Conservation (phyloP, 2,113 vertebrate genomes). For the Geococcyx californianus region DNA sequence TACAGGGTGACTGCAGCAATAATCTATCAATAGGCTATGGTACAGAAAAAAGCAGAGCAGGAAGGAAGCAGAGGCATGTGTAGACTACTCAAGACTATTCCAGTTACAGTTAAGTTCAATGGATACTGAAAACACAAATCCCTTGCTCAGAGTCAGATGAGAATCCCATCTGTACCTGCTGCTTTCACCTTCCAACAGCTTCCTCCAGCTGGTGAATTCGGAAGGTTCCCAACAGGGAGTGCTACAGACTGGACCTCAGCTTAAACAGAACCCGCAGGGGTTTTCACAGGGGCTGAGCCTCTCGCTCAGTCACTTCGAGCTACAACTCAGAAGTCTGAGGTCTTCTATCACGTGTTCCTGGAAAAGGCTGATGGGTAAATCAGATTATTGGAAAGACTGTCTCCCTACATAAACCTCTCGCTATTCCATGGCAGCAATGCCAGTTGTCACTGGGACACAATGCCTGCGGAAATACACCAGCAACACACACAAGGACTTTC, state of each 20-base stretch:
- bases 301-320: background rate
- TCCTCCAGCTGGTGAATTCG: background rate
- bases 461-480: background rate
- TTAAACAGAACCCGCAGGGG: background rate
- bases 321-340: background rate
- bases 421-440: background rate
- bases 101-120: background rate
- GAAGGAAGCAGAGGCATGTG: background rate
- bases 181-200: background rate
- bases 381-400: background rate
- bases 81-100: background rate
- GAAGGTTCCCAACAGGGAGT: background rate
- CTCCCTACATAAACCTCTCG: background rate
- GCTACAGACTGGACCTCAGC: background rate
- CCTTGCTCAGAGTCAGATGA: background rate
- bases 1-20: background rate
- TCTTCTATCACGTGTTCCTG: background rate
- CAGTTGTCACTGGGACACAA: background rate
- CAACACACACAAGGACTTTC: background rate
- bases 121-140: background rate
- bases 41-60: background rate
- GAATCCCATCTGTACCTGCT: accelerated
- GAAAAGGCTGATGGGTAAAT: background rate
- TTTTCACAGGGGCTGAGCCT: background rate
- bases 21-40: background rate